These are phyloP conservation scores for Haliclystus octoradiatus DNA, from an alignment of 30 jellyfish, hydroid and myxozoan species.

Conservation along the genomic window DNA sequence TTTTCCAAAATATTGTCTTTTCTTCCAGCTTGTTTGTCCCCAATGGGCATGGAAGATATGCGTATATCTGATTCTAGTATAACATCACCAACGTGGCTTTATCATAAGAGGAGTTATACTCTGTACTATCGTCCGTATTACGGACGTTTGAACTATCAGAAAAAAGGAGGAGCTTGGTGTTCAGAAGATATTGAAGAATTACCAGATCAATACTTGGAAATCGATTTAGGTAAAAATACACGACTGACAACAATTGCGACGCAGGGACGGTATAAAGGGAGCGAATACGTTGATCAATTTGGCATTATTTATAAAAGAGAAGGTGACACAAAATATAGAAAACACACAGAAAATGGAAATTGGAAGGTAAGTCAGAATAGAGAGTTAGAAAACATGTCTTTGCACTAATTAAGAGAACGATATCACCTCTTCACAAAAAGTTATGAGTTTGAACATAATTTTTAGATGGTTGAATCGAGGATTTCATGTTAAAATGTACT, in stretches of 20 bases:
- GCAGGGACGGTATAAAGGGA: conserved; percentile 66
- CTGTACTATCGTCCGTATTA: conserved; percentile 50
- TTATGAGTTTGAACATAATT: too few species aligned
- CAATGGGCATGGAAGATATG: conserved; percentile 80
- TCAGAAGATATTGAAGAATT: conserved; percentile 42
- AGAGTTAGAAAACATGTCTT: too few species aligned
- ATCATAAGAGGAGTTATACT: conserved; percentile 30
- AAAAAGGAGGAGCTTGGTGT: conserved; percentile 92
- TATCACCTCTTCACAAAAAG: too few species aligned
- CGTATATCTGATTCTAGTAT: conserved; percentile 44
- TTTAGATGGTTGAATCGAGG: too few species aligned
- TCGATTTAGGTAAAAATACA: conserved; percentile 45
- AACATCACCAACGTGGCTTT: conserved; percentile 69
- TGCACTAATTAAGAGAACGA: too few species aligned
- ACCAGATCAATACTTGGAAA: conserved; percentile 55
- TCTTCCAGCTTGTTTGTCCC: too few species aligned
- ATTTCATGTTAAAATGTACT: too few species aligned
- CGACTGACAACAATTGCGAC: conserved; percentile 72
- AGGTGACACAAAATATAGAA: conserved; percentile 39
- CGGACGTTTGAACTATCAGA: conserved; percentile 53
- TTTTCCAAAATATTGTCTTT: too few species aligned
- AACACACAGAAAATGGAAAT: conserved; percentile 46
- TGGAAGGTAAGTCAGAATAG: conserved; percentile 82
- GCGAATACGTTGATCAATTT: conserved; percentile 62
- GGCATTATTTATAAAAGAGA: conserved; percentile 51